phyloP scores from a whole-genome alignment of 2,797 vertebrate genomes.

The Artibeus jamaicensis region DNA sequence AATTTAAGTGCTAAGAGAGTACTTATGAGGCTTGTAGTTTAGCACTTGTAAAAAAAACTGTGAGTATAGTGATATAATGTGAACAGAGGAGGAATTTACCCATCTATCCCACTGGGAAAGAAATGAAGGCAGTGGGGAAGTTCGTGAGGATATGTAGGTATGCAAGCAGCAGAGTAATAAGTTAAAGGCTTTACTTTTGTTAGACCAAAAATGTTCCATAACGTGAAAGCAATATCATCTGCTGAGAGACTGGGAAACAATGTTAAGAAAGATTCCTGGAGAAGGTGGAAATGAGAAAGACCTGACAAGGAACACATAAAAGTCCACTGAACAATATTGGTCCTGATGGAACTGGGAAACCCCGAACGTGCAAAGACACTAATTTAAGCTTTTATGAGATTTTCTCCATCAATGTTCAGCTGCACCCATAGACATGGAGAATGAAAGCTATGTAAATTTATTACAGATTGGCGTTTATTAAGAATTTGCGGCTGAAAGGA shows the following conservation, averaged over 20 bases:
- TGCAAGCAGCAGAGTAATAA: background rate
- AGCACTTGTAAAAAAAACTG: background rate
- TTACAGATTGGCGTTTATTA: background rate
- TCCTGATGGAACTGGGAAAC: background rate
- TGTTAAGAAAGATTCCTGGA: background rate
- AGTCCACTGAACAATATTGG: background rate
- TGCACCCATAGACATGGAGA: background rate
- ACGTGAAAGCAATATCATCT: background rate
- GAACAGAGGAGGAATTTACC: background rate
- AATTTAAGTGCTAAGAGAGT: background rate
- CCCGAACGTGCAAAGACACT: background rate
- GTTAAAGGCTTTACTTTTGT: background rate
- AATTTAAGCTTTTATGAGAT: background rate
- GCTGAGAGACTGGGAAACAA: background rate
- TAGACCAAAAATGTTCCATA: background rate
- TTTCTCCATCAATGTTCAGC: background rate
- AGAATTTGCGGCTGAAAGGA: background rate
- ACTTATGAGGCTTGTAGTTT: background rate
- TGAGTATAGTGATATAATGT: background rate
- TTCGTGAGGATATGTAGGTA: background rate
- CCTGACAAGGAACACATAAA: background rate
- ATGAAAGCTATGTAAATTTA: background rate
- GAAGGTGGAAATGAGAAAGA: background rate
- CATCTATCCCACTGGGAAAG: background rate
- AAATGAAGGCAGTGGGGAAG: background rate